These are phyloP conservation scores for Streblospio benedicti DNA, from an alignment of 1,140 invertebrate species.

Conservation along the genomic window DNA sequence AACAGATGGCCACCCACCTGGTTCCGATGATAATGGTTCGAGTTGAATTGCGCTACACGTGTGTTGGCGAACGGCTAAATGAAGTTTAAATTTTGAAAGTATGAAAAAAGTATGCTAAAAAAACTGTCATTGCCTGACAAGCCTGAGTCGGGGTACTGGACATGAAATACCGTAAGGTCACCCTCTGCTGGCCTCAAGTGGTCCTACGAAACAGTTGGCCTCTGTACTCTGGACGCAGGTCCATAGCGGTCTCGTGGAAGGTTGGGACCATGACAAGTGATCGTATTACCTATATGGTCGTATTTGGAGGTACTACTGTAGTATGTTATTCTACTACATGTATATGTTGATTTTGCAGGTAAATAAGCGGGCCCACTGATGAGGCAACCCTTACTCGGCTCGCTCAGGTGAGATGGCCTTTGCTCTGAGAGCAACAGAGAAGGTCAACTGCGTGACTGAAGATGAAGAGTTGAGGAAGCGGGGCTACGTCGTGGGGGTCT, in stretches of 20 bases:
- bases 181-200: too few relatives aligned
- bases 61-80: too few relatives aligned
- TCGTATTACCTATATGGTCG: too few relatives aligned
- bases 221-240: neutral
- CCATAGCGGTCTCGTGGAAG: neutral
- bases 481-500: slow-evolving; percentile 12
- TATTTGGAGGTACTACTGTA: neutral
- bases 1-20: too few relatives aligned
- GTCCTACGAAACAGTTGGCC: too few relatives aligned
- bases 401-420: slow-evolving; percentile 1
- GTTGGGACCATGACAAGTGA: neutral
- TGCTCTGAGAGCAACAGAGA: slow-evolving; percentile 6
- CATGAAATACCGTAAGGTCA: too few relatives aligned
- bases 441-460: neutral
- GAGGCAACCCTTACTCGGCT: neutral
- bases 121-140: too few relatives aligned
- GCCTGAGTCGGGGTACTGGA: too few relatives aligned
- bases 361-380: neutral
- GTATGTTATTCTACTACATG: neutral
- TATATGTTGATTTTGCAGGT: neutral
- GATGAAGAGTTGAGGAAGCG: slow-evolving; percentile 16
- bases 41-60: too few relatives aligned
- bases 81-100: too few relatives aligned
- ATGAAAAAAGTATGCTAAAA: too few relatives aligned
- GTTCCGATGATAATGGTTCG: too few relatives aligned